These are phyloP conservation scores for Bergia sp. DNA, from an alignment of 92 coral and sea anemone species.

Conservation along the genomic window DNA sequence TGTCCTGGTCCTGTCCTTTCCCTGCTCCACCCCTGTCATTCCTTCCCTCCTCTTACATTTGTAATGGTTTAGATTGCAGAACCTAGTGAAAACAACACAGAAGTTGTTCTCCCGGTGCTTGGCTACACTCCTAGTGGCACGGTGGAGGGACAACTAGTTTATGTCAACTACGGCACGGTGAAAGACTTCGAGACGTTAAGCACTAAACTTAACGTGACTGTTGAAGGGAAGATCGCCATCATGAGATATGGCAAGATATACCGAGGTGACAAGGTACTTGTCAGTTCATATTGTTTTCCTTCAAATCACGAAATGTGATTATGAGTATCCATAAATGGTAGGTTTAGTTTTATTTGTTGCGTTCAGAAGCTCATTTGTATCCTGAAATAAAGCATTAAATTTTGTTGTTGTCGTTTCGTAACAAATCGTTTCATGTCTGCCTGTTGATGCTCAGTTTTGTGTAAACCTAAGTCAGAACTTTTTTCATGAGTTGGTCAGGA, in stretches of 20 bases:
- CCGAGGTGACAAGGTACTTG: conserved; percentile 87
- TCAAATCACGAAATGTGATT: neutral
- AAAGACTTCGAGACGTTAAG: conserved; percentile 73
- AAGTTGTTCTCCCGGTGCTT: conserved; percentile 68
- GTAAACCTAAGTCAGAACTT: no score
- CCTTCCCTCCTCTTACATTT: neutral
- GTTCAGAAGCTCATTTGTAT: neutral
- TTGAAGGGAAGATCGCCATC: conserved; percentile 81
- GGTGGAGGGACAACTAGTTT: conserved; percentile 78
- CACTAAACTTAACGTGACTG: conserved; percentile 60
- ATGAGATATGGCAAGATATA: conserved; percentile 93
- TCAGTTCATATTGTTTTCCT: neutral
- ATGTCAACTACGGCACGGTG: conserved; percentile 83
- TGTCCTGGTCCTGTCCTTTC: no score
- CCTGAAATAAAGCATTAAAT: no score
- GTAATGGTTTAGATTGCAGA: neutral
- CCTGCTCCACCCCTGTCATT: no score
- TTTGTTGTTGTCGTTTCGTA: no score
- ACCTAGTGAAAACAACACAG: neutral
- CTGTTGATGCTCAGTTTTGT: no score
- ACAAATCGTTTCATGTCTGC: no score
- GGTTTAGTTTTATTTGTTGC: no score
- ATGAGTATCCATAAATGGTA: no score
- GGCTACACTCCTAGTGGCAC: conserved; percentile 88
- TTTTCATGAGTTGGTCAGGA: no score